Base-by-base conservation (phyloP, 1,140 invertebrate genomes). In the Eupristina koningsbergeri region DNA sequence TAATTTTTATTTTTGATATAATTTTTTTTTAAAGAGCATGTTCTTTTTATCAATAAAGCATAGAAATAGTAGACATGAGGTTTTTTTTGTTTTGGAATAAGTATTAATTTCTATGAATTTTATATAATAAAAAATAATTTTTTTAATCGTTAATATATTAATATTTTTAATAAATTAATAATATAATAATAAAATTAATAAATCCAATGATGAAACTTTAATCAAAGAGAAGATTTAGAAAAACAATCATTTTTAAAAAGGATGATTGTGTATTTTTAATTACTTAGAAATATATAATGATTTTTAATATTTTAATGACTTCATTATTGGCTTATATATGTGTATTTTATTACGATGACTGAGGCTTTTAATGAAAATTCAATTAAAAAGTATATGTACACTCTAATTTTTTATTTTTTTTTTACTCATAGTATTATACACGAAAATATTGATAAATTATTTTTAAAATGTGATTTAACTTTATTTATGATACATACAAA, bases 81-180 rank as follows among this genome's bases (percentile, higher is more conserved):
- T 31, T 80, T 63, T 50, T 31, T 79, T n/a, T 75, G 53, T 75
- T 80, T 84, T 80, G 80, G 71, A 84, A 84, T 84, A 17, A 79
- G 47, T 36, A 47, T 61, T 63, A 71, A 31, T 53, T 19, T 45
- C 61, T 71, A 79, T 61, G 34, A 19, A 53, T 75, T 83, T 36
- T 41, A 69, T 64, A 53, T 69, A 77, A 83, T 34, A 76, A 64
- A 7, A n/a, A 81, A 64, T 47, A 50, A 64, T 45, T 77, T 64
- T 50, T 50, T 31, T 19, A 45, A 61, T 75, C 71, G 34, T 75
- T 71, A 83, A 83, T 71, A 78, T 78, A 78, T 83, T n/a, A n/a
- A n/a, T n/a, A n/a, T n/a, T n/a, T n/a, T n/a, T n/a, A n/a, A n/a
- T n/a, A n/a, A n/a, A n/a, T n/a, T n/a, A n/a, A n/a, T n/a, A n/a